phyloP scores from a whole-genome alignment of 2,113 vertebrate genomes.

The Oreotragus oreotragus region DNA sequence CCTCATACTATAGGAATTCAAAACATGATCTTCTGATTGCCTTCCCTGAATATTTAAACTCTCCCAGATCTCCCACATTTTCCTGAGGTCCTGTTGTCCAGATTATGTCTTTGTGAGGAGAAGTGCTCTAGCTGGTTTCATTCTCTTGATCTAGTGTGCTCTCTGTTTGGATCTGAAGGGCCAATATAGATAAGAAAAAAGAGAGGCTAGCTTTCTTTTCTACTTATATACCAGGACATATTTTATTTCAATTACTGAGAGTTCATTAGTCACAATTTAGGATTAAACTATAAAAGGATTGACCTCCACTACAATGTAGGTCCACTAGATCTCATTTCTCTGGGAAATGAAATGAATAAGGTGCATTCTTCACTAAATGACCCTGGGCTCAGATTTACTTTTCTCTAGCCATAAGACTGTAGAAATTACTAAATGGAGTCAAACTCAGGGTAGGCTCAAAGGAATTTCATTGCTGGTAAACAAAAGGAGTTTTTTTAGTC shows the following conservation, averaged over 20 bases:
- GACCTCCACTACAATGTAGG: background rate
- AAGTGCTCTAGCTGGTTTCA: too few species aligned
- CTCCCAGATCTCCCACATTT: background rate
- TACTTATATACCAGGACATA: background rate
- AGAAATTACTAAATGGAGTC: background rate
- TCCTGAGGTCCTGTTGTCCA: background rate
- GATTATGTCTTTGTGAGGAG: background rate
- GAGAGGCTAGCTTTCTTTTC: background rate
- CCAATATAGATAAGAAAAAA: background rate
- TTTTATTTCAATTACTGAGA: background rate
- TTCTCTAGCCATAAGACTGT: background rate
- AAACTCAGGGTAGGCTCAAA: background rate
- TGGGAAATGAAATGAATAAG: background rate
- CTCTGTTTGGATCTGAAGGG: background rate
- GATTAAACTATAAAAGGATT: background rate
- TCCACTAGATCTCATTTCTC: background rate
- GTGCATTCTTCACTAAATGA: background rate
- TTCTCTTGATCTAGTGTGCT: too few species aligned
- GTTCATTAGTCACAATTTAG: background rate
- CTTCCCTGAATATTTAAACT: background rate
- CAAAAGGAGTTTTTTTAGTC: background rate
- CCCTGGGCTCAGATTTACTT: background rate
- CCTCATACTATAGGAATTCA: background rate
- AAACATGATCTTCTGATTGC: background rate
- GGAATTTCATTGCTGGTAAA: background rate